Evolutionary conservation across 2,797 vertebrate species (phyloP).

Genomic region (Dromococcyx pavoninus): DNA sequence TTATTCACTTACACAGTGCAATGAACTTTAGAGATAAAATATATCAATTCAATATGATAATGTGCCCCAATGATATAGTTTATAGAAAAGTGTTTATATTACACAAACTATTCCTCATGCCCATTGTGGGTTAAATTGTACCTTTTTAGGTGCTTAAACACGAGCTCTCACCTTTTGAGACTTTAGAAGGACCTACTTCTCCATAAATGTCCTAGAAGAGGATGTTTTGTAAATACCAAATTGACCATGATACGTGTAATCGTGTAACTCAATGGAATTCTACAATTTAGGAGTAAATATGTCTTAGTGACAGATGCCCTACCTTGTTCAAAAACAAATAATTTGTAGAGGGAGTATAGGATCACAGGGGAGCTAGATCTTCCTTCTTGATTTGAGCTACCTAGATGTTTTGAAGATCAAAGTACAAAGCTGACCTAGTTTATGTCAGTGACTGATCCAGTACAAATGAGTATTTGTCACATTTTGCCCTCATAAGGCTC

Average conservation of each 20-base stretch:
- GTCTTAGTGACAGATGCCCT: background rate
- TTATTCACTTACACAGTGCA: background rate
- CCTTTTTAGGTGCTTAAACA: background rate
- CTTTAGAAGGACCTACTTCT: background rate
- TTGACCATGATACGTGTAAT: accelerated
- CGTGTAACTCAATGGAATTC: background rate
- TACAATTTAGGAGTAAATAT: background rate
- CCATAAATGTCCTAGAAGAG: background rate
- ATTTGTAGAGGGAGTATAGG: background rate
- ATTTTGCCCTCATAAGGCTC: background rate
- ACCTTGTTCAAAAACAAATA: background rate
- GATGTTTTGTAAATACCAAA: background rate
- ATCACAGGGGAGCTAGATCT: background rate
- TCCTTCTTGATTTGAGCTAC: background rate
- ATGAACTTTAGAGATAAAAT: background rate
- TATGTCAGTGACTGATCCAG: background rate
- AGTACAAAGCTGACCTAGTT: background rate
- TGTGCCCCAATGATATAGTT: background rate
- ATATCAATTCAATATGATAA: background rate
- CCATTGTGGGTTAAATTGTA: background rate
- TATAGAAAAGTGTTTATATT: background rate
- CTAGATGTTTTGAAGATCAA: background rate
- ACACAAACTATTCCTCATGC: background rate
- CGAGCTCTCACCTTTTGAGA: background rate
- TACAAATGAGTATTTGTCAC: background rate